Base-by-base conservation (phyloP, 2,113 vertebrate species). In the Falco punctatus region DNA sequence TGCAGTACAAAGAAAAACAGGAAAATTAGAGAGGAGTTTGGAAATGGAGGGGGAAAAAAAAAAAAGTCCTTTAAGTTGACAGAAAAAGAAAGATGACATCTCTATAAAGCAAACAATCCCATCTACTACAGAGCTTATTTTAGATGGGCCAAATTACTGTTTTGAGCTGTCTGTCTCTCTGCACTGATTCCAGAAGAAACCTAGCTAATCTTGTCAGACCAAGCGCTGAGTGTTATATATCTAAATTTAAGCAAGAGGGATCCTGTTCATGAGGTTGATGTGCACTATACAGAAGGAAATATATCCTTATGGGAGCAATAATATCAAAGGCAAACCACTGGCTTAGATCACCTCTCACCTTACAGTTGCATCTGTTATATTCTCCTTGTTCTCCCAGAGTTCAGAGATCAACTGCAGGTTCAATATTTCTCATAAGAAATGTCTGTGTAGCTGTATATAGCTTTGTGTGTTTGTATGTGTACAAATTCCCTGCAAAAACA, bases 61-160 rank as follows among this genome's bases (percentile, higher is more conserved):
- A 7, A 12, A 0, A 0, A 3, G 3, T 54, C 15, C 1, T 82
- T 81, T 26, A 17, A 44, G 3, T 28, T 72, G 26, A 65, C 12
- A 48, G n/a, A 12, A 94, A 74, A 81, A 11, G 5, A 59, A 5
- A 3, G 16, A 90, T 2, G 8, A 5, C 2, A 7, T 18, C 23
- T 74, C 40, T 11, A 13, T 58, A 69, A 61, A 55, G 1, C 11
- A 59, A 13, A 44, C 23, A 64, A 8, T 11, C 8, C 5, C 5
- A 23, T 24, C 12, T 75, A 9, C 14, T 78, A 13, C 6, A 52
- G 4, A 35, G 14, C 3, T 74, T 11, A 3, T 55, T 72, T 49
- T 13, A 52, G 8, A 11, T 21, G 13, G 11, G 19, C 5, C 6
- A 61, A 80, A 13, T 27, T 13, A 59, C 6, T 24, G 6, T 11